Conservation (phyloP, 2,888 invertebrate genomes). For the Callyntrura sp. region DNA sequence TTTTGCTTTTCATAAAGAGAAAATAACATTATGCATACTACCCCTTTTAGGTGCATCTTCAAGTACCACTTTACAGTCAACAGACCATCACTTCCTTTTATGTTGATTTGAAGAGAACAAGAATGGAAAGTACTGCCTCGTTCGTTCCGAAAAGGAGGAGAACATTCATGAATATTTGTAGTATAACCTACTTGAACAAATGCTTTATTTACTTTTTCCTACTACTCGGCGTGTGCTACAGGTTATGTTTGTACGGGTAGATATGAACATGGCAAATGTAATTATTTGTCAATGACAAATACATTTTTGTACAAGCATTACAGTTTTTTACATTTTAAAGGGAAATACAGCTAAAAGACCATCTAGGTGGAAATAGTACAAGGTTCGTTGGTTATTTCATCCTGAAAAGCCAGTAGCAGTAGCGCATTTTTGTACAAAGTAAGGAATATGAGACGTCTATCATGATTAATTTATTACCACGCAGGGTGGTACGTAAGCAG, state of each 20-base stretch:
- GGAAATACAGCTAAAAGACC: no score
- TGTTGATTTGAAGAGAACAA: conserved; percentile 37
- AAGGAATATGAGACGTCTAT: no score
- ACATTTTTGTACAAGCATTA: background rate
- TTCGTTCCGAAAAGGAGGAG: background rate
- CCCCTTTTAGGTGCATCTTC: conserved; percentile 66
- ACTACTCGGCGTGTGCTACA: background rate
- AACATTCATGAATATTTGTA: background rate
- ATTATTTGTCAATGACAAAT: conserved; percentile 19
- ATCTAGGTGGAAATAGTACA: no score
- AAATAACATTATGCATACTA: conserved; percentile 67
- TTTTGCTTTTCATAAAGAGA: conserved; percentile 52
- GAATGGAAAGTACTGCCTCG: background rate
- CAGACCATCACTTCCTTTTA: conserved; percentile 71
- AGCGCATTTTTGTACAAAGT: no score
- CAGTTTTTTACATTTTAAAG: no score
- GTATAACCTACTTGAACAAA: background rate
- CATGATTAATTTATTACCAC: background rate
- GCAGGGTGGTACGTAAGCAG: background rate
- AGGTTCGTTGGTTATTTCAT: no score
- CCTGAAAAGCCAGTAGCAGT: no score
- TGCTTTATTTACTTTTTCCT: background rate
- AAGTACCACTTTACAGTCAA: conserved; percentile 75
- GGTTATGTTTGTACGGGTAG: background rate
- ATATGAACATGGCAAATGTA: background rate